Evolutionary conservation across 2,797 vertebrate genomes (phyloP).

Genomic region (Spheniscus humboldti): DNA sequence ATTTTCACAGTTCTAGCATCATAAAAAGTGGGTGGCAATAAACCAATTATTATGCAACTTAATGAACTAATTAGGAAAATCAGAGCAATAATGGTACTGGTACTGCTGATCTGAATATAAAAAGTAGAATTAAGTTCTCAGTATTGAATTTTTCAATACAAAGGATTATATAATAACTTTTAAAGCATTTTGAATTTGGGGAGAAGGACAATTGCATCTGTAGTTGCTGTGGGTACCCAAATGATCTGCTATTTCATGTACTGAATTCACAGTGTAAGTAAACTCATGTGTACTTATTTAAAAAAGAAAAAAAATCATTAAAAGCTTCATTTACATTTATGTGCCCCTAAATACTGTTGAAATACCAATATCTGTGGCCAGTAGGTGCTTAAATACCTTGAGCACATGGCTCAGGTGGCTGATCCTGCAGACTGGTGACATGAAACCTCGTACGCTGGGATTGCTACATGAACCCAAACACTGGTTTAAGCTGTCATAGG

Average conservation of each 20-base stretch:
- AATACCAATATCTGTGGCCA: not conserved
- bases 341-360: not conserved
- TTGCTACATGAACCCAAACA: not conserved
- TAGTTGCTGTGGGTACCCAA: not conserved
- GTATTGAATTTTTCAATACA: slow-evolving; percentile 58
- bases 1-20: slow-evolving; percentile 75
- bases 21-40: slow-evolving; percentile 79
- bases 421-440: not conserved
- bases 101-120: slow-evolving; percentile 80
- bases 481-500: not conserved
- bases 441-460: not conserved
- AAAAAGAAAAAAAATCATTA: not conserved
- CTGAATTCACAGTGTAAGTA: not conserved
- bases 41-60: slow-evolving; percentile 83
- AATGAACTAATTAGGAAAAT: slow-evolving; percentile 84
- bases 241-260: not conserved
- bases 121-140: slow-evolving; percentile 76
- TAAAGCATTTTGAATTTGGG: slow-evolving; percentile 26
- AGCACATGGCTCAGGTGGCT: not conserved
- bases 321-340: not conserved
- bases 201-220: not conserved
- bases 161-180: slow-evolving; percentile 45
- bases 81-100: slow-evolving; percentile 77
- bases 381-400: not conserved
- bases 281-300: not conserved